Evolutionary conservation across 2,113 vertebrate species (phyloP).

Genomic region (Paraplagusia blochii): DNA sequence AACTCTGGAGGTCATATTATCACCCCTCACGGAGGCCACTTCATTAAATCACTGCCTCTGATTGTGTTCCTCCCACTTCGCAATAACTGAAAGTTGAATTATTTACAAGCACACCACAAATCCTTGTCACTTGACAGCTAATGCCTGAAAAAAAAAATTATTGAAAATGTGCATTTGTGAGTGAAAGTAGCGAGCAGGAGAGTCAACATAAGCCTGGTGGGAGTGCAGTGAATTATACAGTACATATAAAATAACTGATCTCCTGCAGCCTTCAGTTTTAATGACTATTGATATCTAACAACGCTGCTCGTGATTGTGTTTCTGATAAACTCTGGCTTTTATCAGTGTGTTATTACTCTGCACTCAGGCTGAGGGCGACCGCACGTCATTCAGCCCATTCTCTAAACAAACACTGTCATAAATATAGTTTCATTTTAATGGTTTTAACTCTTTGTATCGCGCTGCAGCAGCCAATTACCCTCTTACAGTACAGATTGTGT

Average conservation of each 20-base stretch:
- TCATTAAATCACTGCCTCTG: not conserved
- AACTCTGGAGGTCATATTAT: not conserved
- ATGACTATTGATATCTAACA: conserved; percentile 49
- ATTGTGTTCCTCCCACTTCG: not conserved
- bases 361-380: not conserved
- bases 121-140: too few species aligned
- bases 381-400: conserved; percentile 5
- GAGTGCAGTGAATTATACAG: conserved; percentile 18
- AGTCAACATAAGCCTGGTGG: conserved; percentile 1
- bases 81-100: not conserved
- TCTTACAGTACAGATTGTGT: too few species aligned
- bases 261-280: conserved; percentile 3
- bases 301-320: conserved; percentile 2
- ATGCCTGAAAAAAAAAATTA: too few species aligned
- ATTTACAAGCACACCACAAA: too few species aligned
- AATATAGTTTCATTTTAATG: too few species aligned
- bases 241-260: conserved; percentile 23
- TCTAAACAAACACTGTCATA: not conserved
- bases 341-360: conserved; percentile 25
- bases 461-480: conserved; percentile 36
- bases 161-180: conserved; percentile 4
- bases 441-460: not conserved
- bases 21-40: not conserved
- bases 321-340: not conserved
- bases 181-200: conserved; percentile 10